A percentile compares a stretch with the other conserved stretches of the same genome.
Evolutionary conservation across 2,888 invertebrate genomes (phyloP).

Genomic region (Cerceris rybyensis): DNA sequence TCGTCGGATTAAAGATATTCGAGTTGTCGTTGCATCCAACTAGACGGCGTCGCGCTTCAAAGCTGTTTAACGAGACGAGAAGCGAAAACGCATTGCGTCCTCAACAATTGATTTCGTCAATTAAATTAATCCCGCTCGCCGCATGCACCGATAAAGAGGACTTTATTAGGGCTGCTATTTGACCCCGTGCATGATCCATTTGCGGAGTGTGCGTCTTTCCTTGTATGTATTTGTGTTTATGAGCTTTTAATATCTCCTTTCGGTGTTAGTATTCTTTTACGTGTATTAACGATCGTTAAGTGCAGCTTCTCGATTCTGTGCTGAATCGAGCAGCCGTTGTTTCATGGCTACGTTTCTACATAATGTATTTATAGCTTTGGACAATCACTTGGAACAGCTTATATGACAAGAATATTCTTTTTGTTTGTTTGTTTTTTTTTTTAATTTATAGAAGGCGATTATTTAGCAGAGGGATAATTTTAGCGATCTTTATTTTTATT

Average conservation of each 20-base stretch:
- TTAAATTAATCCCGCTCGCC: slow-evolving; percentile 9
- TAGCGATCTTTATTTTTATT: no score
- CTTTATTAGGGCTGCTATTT: not conserved
- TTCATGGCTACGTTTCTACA: not conserved
- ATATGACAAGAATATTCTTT: no score
- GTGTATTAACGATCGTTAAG: not conserved
- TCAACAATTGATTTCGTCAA: slow-evolving; percentile 16
- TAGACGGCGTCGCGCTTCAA: slow-evolving; percentile 1
- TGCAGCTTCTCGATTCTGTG: not conserved
- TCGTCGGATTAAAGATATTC: slow-evolving; percentile 3
- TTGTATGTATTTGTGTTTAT: not conserved
- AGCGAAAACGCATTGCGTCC: slow-evolving; percentile 5
- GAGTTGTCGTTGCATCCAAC: not conserved
- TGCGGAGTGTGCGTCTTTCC: not conserved
- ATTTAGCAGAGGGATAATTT: no score
- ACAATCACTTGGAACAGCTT: not conserved
- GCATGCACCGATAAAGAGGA: slow-evolving; percentile 6
- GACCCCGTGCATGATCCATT: slow-evolving; percentile 10
- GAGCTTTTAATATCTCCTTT: not conserved
- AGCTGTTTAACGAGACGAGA: not conserved
- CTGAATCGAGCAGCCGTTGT: not conserved
- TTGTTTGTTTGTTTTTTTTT: not conserved
- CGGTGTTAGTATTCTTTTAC: not conserved
- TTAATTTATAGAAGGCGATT: no score
- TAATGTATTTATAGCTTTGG: not conserved